These are phyloP conservation scores for Sminthopsis crassicaudata DNA, from an alignment of 2,113 vertebrate species.

Conservation along the genomic window DNA sequence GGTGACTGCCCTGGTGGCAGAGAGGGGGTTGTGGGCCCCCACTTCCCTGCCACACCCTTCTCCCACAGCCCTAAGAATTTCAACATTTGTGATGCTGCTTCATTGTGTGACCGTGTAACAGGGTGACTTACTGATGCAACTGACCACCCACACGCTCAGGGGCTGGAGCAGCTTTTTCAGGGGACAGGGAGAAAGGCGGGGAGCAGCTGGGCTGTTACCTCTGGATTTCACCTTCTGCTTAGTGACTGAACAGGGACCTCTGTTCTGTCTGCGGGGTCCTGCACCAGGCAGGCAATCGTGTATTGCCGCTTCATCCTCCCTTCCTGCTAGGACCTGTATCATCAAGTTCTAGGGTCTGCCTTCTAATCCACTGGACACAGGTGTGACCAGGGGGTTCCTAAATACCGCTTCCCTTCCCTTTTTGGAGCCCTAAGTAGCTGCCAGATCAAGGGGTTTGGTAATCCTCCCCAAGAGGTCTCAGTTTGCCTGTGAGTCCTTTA, in stretches of 20 bases:
- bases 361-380: neutral
- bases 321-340: neutral
- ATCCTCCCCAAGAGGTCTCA: neutral
- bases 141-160: neutral
- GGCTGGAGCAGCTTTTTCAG: neutral
- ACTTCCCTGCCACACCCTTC: slow-evolving; percentile 6
- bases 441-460: neutral
- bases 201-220: neutral
- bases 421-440: neutral
- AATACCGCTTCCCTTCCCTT: neutral
- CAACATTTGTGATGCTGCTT: neutral
- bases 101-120: neutral
- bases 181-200: neutral
- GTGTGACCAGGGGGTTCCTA: neutral
- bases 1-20: slow-evolving; percentile 26
- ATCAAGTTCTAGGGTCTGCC: neutral
- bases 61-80: slow-evolving; percentile 52
- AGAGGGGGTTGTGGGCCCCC: slow-evolving; percentile 42
- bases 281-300: neutral
- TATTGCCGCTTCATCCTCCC: neutral
- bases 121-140: neutral
- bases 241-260: neutral
- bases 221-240: neutral
- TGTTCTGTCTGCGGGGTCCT: neutral
- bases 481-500: neutral